Conservation (phyloP, 1,140 invertebrate genomes). For the Triops cancriformis region DNA sequence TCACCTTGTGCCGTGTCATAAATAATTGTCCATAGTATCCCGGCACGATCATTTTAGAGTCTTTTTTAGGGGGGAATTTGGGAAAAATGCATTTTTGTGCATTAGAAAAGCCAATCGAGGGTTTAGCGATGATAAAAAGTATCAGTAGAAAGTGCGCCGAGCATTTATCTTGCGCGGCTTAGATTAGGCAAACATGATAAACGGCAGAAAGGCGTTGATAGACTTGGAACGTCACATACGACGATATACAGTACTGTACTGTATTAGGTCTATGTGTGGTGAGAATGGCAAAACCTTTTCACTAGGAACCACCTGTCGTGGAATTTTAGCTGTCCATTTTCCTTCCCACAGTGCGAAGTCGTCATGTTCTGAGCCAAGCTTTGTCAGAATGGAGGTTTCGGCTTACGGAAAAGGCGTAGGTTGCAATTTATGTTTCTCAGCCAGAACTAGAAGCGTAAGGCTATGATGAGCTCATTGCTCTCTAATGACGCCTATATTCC, state of each 20-base stretch:
- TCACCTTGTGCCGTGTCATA: not conserved
- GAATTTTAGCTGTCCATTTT: not conserved
- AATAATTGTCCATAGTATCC: not conserved
- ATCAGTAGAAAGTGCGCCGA: not conserved
- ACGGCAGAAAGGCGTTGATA: not conserved
- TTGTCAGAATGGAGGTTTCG: not conserved
- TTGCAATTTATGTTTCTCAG: not conserved
- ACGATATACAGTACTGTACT: not conserved
- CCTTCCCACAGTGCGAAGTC: not conserved
- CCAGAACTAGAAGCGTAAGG: not conserved
- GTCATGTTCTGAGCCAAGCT: not conserved
- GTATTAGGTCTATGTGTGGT: not conserved
- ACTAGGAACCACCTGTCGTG: not conserved
- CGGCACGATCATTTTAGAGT: not conserved
- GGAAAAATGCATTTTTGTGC: too few relatives aligned
- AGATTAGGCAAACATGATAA: not conserved
- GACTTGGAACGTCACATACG: not conserved
- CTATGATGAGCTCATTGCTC: not conserved
- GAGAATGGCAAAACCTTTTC: not conserved
- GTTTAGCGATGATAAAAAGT: not conserved
- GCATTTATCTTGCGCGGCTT: not conserved
- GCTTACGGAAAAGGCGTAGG: constrained; percentile 7
- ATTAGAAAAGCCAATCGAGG: too few relatives aligned
- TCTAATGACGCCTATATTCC: not conserved
- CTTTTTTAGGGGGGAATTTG: too few relatives aligned